A percentile compares a stretch with the other conserved stretches of the same genome.
phyloP scores from a whole-genome alignment of 2,113 vertebrate species.

The Cyprinodon tularosa region DNA sequence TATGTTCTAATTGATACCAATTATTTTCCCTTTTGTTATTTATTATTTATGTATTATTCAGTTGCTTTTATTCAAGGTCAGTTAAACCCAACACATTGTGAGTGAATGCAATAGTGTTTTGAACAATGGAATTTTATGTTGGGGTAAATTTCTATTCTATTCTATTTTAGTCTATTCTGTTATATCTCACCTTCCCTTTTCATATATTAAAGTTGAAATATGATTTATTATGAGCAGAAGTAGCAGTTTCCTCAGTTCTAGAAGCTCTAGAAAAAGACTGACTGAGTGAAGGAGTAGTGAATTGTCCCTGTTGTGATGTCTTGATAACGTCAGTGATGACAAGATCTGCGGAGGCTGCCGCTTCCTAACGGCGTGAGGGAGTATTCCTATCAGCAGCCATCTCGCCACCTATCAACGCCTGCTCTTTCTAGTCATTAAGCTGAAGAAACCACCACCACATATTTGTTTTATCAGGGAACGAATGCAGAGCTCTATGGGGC shows the following conservation, averaged over 20 bases:
- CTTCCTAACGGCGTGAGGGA: conserved; percentile 26
- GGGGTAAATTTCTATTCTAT: no score
- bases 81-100: no score
- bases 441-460: conserved; percentile 27
- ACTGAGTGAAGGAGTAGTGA: conserved; percentile 4
- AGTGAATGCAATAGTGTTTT: no score
- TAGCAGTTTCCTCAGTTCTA: background rate
- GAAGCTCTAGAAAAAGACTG: conserved; percentile 1
- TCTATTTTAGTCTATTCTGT: background rate
- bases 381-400: conserved; percentile 54
- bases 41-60: no score
- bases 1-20: no score
- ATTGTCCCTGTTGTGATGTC: conserved; percentile 23
- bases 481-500: conserved; percentile 4
- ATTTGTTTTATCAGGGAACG: conserved; percentile 14
- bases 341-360: conserved; percentile 37
- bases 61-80: no score
- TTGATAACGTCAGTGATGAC: conserved; percentile 47
- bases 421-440: conserved; percentile 39
- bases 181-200: background rate
- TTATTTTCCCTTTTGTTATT: no score
- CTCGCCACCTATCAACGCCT: conserved; percentile 47
- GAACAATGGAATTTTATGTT: no score
- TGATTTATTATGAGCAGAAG: background rate
- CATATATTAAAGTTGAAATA: background rate